Evolutionary conservation across 2,797 vertebrate genomes (phyloP).

Genomic region (Paramormyrops hopkinsi): DNA sequence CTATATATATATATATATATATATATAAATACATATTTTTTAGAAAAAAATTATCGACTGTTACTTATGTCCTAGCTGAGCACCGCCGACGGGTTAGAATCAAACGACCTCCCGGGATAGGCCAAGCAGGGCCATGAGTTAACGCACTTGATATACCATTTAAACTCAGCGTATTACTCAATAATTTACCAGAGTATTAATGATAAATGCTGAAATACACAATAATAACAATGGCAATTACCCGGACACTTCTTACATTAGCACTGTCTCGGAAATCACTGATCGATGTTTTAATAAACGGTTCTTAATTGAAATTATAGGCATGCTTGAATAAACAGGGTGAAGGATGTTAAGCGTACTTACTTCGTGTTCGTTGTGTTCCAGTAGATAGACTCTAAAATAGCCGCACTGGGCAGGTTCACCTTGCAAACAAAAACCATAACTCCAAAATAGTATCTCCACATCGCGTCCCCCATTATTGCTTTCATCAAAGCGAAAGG

Average conservation of each 20-base stretch:
- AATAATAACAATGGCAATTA: not conserved
- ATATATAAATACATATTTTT: not conserved
- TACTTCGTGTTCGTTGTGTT: constrained; percentile 98
- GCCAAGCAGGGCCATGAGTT: not conserved
- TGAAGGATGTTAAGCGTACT: constrained; percentile 48
- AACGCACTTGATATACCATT: not conserved
- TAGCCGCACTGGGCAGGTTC: constrained; percentile 81
- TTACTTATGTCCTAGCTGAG: not conserved
- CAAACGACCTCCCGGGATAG: not conserved
- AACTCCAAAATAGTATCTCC: constrained; percentile 92
- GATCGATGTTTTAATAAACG: not conserved
- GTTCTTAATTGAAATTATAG: not conserved
- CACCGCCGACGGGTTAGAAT: not conserved
- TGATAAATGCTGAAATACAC: not conserved
- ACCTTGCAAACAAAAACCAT: constrained; percentile 84
- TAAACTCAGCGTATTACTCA: not conserved
- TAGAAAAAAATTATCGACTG: not conserved
- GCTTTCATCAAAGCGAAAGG: constrained; percentile 57
- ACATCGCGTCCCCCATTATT: constrained; percentile 81
- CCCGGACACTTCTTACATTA: not conserved
- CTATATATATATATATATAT: not conserved
- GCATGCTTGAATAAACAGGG: not conserved
- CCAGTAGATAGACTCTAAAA: constrained; percentile 97
- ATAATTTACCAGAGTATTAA: not conserved
- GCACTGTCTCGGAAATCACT: not conserved